Conservation (phyloP, 64 coral and sea anemone species). For the Cladopsammia gracilis region DNA sequence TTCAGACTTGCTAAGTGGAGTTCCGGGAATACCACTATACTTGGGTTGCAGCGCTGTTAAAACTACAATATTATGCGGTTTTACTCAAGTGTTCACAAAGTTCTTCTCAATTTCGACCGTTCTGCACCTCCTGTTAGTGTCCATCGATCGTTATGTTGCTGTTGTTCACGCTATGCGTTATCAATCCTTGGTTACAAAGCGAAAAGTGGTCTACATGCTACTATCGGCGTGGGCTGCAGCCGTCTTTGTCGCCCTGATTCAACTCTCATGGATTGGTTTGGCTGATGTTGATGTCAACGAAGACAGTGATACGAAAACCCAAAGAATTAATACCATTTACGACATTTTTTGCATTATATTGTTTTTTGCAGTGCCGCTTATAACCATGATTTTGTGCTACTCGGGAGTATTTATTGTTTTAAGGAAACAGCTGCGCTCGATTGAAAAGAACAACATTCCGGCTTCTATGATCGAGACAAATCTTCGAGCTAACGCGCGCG, state of each 20-base stretch:
- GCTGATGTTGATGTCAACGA: constrained; percentile 12
- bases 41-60: background rate
- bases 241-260: background rate
- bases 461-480: background rate
- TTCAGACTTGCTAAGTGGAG: constrained; percentile 9
- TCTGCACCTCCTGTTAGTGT: constrained; percentile 9
- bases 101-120: constrained; percentile 26
- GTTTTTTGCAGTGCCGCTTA: background rate
- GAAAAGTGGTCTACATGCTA: background rate
- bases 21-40: constrained; percentile 11
- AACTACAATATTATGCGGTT: background rate
- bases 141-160: background rate
- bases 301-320: background rate
- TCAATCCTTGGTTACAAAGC: background rate
- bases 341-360: background rate
- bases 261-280: constrained; percentile 5
- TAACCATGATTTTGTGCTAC: constrained; percentile 2
- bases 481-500: background rate
- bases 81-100: background rate
- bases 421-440: background rate
- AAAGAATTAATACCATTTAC: background rate
- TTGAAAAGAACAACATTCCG: background rate
- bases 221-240: background rate
- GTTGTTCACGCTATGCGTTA: constrained; percentile 8
- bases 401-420: background rate